Percentiles rank a stretch among this genome's conserved stretches.
Evolutionary conservation across 2,797 vertebrate genomes (phyloP).

Genomic region (Fratercula arctica): DNA sequence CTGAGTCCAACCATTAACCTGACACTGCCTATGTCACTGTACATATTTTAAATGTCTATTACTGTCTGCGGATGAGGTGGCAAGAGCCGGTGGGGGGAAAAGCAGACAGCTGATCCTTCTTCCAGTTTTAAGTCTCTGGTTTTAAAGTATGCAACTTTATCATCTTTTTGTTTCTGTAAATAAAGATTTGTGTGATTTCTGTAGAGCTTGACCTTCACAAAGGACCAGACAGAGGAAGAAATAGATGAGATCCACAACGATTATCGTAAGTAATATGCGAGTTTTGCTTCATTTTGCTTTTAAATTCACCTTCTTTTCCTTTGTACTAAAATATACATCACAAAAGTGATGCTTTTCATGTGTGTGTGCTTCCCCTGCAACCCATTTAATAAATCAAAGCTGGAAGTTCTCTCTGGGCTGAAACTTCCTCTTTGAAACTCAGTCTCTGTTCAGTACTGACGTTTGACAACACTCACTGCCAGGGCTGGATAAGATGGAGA

Average conservation of each 20-base stretch:
- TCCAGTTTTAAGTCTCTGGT: not conserved
- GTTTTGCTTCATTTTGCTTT: not conserved
- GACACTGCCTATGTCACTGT: not conserved
- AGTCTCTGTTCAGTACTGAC: not conserved
- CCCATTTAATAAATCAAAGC: not conserved
- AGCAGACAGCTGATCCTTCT: not conserved
- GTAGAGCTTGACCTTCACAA: conserved; percentile 88
- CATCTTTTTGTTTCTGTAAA: not conserved
- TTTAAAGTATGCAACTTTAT: not conserved
- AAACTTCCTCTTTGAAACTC: not conserved
- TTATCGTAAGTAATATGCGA: conserved; percentile 86
- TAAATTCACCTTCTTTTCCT: not conserved
- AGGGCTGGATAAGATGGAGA: not conserved
- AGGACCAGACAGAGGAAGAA: conserved; percentile 88
- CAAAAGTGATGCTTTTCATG: not conserved
- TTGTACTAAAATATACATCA: not conserved
- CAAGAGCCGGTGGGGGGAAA: not conserved
- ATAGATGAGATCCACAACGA: conserved; percentile 88
- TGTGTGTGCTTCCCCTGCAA: fast-evolving
- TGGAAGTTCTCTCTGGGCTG: not conserved
- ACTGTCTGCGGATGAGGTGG: not conserved
- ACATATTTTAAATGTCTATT: fast-evolving
- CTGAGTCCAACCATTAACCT: not conserved
- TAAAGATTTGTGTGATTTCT: conserved; percentile 39
- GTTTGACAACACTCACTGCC: not conserved